Evolutionary conservation across 2,797 vertebrate species (phyloP), one percentile per base, ranked within the genome.

Genomic region (Huso huso): DNA sequence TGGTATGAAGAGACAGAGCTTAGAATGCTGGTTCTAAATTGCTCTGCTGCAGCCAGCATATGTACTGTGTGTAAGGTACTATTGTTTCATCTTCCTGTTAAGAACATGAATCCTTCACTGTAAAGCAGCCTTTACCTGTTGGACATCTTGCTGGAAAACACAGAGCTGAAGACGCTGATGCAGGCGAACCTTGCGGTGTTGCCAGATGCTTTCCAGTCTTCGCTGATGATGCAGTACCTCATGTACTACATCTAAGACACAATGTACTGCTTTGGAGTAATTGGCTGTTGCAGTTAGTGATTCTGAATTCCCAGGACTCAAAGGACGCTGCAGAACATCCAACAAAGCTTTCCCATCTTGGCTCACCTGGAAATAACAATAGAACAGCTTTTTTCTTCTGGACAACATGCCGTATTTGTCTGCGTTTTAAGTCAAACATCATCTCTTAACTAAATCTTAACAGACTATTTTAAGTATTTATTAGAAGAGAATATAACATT

Each of bases 81-180:
- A 37, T 18, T 18, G 15, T 18, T 18, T 18, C 15, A 18, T 1
- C 15, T 18, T 18, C 15, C 23, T 37, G 23, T 37, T 37, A 37
- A 3, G 23, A 55, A n/a, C 12, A 8, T 60, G 58, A 4, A 60
- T 18, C 18, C 7, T 9, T 8, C 18, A 7, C 48, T 10, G 11
- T 9, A 23, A n/a, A 7, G 61, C 6, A 18, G 48, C 23, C 10
- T 18, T 63, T 89, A 98, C 97, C 96, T 99, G 97, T 71, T 98
- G 95, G 51, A 99, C 97, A 0, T 98, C 97, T 75, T 99, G 97
- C 81, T 99, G 96, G 82, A 99, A 99, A 73, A 98, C 97, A 8
- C 95, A 98, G 75, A 99, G 93, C 86, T 99, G 96, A 68, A 99
- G 90, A 66, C 97, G 84, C 85, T 99, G 97, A 77, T 99, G 97